phyloP scores from a whole-genome alignment of 2,797 vertebrate genomes.

The Luscinia luscinia region DNA sequence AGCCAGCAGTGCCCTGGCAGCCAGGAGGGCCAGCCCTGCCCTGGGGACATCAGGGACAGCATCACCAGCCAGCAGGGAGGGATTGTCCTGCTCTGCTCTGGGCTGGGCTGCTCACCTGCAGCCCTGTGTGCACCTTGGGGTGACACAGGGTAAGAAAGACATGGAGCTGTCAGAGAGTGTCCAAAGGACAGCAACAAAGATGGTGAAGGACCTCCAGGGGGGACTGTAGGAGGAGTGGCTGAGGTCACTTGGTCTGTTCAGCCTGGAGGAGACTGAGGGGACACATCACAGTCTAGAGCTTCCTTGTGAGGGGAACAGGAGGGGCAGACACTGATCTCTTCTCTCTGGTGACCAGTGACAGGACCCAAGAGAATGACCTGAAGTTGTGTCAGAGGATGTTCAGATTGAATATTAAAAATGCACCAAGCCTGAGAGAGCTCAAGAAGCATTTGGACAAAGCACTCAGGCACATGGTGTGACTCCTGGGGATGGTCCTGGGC shows the following conservation, averaged over 20 bases:
- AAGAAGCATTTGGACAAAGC: background rate
- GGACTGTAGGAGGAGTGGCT: background rate
- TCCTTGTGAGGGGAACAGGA: background rate
- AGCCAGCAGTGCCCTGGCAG: background rate
- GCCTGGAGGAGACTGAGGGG: background rate
- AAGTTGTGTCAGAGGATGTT: background rate
- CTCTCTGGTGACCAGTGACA: background rate
- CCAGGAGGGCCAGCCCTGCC: background rate
- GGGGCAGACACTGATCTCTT: background rate
- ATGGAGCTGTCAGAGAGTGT: background rate
- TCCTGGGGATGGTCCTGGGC: background rate
- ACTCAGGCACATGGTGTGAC: background rate
- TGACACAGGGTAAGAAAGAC: too few relatives aligned
- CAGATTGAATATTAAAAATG: too few relatives aligned
- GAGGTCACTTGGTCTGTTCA: background rate
- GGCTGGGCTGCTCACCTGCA: accelerated
- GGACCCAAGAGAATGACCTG: background rate
- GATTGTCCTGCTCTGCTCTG: background rate
- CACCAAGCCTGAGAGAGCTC: background rate
- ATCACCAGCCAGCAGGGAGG: accelerated
- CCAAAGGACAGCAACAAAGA: background rate
- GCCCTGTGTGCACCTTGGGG: accelerated
- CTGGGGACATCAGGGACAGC: background rate
- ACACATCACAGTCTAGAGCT: background rate
- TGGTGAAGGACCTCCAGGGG: background rate